Percentiles rank a stretch among this genome's conserved stretches.
phyloP scores from a whole-genome alignment of 2,113 vertebrate species.

The Cisticola juncidis region DNA sequence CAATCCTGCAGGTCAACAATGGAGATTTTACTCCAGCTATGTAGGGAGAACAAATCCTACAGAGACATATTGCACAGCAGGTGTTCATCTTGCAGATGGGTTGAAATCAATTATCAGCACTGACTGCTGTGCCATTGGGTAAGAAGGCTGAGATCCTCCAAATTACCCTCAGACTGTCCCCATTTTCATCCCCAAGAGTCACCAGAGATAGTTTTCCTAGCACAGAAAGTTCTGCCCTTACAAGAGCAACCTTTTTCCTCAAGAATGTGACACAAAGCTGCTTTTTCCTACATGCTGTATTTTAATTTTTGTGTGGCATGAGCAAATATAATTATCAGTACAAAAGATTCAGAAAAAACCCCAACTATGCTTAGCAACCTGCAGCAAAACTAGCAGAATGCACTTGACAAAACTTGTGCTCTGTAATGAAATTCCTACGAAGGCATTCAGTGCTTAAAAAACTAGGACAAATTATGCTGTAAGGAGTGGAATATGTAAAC shows the following conservation, averaged over 20 bases:
- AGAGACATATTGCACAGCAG: slow-evolving; percentile 23
- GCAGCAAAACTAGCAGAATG: slow-evolving; percentile 38
- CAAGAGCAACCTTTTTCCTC: neutral
- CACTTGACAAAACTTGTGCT: slow-evolving; percentile 7
- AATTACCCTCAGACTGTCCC: neutral
- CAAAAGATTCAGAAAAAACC: slow-evolving; percentile 19
- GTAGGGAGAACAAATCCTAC: neutral
- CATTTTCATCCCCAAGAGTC: neutral
- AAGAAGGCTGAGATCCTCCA: neutral
- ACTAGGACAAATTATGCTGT: slow-evolving; percentile 59
- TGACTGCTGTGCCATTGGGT: neutral
- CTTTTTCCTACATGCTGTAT: neutral
- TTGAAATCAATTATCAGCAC: slow-evolving; percentile 41
- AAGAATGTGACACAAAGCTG: neutral
- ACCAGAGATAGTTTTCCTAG: neutral
- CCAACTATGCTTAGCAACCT: slow-evolving; percentile 18
- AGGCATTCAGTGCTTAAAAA: slow-evolving; percentile 20
- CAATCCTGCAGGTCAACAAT: neutral
- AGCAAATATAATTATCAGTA: neutral
- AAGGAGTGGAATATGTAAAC: slow-evolving; percentile 53
- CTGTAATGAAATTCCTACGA: slow-evolving; percentile 18
- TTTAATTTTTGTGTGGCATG: neutral
- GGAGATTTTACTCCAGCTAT: neutral
- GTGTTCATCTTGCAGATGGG: slow-evolving; percentile 23
- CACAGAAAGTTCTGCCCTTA: neutral